Evolutionary conservation across 92 coral and sea anemone genomes (phyloP), one percentile per base, ranked within the genome.

Genomic region (Isaurus tuberculatus): DNA sequence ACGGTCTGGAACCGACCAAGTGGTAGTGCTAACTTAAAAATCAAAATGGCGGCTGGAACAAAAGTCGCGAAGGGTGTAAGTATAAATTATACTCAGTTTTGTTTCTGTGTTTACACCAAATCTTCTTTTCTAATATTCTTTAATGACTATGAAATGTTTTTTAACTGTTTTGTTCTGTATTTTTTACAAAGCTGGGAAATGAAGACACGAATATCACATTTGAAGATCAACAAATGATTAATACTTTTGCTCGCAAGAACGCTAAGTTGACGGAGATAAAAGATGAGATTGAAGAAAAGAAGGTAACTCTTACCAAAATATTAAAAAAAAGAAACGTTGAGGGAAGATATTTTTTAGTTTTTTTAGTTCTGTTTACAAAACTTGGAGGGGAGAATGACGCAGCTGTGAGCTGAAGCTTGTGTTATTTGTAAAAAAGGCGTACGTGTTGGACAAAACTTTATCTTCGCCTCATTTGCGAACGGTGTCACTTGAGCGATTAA

Each of bases 181-280:
- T 63, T 63, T 29, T 63, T 29, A 13, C 55, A 40, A 29, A 89
- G 92, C 83, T 89, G 22, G 94, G 93, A 30, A 91, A 87, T 40
- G 97, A 95, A 70, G 98, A 95, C 31, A 93, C 94, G 33, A 91
- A 95, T 30, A 92, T 95, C 32, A 95, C 98, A 14, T 85, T 91
- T 67, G 98, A 95, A 86, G 98, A 95, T 57, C 98, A 95, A 73
- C 96, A 95, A 65, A 88, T 87, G 70, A 95, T 95, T 51, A 95
- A 95, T 85, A 95, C 94, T 0, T 95, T 95, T 74, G 98, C 98
- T 34, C 94, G 98, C 25, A 91, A 91, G 73, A 95, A 93, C 73
- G 91, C 97, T 2, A 88, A 88, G 75, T 48, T 95, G 73, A 90
- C 89, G 63, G 98, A 95, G 84, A 77, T 94, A 66, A 94, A 95